These are phyloP conservation scores for Caretta caretta DNA, from an alignment of 2,113 vertebrate genomes.

Conservation along the genomic window DNA sequence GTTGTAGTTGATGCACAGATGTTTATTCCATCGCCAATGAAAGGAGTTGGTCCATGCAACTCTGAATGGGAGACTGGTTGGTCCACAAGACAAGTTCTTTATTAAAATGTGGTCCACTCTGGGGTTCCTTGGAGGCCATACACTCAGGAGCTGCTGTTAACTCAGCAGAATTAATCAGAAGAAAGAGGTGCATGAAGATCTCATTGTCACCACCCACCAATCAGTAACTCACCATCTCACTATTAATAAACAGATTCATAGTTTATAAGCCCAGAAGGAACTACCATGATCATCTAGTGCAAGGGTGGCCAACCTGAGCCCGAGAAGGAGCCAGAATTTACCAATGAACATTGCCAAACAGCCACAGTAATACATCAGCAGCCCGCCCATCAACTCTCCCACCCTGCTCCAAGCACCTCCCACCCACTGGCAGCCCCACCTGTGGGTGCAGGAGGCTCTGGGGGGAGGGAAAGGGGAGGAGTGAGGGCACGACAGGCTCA, in stretches of 20 bases:
- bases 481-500: too few species aligned
- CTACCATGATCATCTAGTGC: not conserved
- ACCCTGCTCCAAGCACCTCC: too few species aligned
- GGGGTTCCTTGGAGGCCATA: not conserved
- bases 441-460: too few species aligned
- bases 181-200: not conserved
- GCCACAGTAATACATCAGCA: too few species aligned
- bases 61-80: not conserved
- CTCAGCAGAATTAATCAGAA: not conserved
- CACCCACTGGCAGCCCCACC: too few species aligned
- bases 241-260: not conserved
- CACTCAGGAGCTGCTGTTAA: not conserved
- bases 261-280: not conserved
- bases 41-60: not conserved
- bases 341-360: too few species aligned
- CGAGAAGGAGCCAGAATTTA: too few species aligned
- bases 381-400: too few species aligned
- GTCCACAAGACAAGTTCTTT: not conserved
- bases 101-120: not conserved
- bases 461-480: too few species aligned
- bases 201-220: not conserved
- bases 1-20: not conserved
- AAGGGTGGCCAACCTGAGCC: too few species aligned
- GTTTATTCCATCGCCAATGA: not conserved
- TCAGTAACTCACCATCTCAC: not conserved